Evolutionary conservation across 1,140 invertebrate genomes (phyloP).

Genomic region (Aleiodes sp.): DNA sequence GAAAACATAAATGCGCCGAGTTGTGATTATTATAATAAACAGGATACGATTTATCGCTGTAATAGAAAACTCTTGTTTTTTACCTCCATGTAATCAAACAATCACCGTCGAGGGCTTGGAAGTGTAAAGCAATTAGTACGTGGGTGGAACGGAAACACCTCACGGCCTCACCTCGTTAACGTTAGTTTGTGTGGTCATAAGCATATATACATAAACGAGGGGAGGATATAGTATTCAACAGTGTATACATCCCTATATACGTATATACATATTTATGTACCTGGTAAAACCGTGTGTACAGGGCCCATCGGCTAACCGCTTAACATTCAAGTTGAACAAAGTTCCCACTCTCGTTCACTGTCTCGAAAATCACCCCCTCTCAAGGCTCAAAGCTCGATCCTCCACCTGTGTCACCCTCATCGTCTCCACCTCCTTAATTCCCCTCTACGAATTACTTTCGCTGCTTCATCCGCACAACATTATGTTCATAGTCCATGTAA

Average conservation of each 20-base stretch:
- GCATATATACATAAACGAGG: constrained; percentile 10
- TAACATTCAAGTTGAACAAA: neutral
- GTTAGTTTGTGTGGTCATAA: constrained; percentile 19
- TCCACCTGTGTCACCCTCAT: constrained; percentile 40
- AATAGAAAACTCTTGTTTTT: neutral
- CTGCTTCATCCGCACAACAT: neutral
- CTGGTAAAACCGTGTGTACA: neutral
- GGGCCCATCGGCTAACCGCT: neutral
- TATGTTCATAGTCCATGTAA: too few relatives aligned
- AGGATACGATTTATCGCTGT: neutral
- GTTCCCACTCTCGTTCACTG: neutral
- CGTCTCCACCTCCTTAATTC: neutral
- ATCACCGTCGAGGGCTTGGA: neutral
- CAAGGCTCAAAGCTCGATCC: constrained; percentile 32
- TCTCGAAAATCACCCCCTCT: constrained; percentile 18
- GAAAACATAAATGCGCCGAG: too few relatives aligned
- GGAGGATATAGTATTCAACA: neutral
- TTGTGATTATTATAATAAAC: neutral
- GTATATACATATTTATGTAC: neutral
- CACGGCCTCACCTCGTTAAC: constrained; percentile 32
- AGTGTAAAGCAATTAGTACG: constrained; percentile 28
- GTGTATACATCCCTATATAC: constrained; percentile 1
- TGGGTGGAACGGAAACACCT: constrained; percentile 29
- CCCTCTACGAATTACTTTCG: constrained; percentile 1
- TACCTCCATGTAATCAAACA: constrained; percentile 13